Percentiles rank a stretch among this genome's conserved stretches.
phyloP scores from a whole-genome alignment of 2,113 vertebrate genomes.

The Stigmatopora nigra region DNA sequence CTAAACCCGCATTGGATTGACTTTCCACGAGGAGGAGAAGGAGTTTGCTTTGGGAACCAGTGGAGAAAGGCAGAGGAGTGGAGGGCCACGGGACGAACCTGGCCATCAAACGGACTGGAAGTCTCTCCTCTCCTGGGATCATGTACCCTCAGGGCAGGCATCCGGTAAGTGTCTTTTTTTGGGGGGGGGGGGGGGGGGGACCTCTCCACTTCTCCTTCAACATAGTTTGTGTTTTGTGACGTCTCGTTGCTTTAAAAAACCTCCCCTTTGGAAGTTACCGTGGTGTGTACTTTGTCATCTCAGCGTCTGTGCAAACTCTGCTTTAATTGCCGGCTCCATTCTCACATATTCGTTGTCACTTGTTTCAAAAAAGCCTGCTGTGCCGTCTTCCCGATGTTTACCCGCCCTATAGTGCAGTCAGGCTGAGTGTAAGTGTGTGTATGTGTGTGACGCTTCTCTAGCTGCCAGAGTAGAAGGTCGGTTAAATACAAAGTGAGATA shows the following conservation, averaged over 20 bases:
- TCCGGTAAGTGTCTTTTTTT: constrained; percentile 64
- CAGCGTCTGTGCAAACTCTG: constrained; percentile 25
- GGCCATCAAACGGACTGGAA: constrained; percentile 67
- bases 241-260: neutral
- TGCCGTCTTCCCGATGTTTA: constrained; percentile 15
- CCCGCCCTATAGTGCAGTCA: constrained; percentile 27
- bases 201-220: neutral
- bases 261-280: neutral
- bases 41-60: constrained; percentile 42
- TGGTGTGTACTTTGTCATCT: constrained; percentile 10
- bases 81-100: constrained; percentile 66
- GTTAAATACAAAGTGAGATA: constrained; percentile 22
- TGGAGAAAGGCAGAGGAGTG: constrained; percentile 64
- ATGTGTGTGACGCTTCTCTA: constrained; percentile 14
- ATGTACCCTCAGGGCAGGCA: constrained; percentile 78
- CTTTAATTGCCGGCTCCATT: neutral
- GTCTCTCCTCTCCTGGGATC: constrained; percentile 69
- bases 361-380: constrained; percentile 2
- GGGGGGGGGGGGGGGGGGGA: no score
- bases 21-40: constrained; percentile 29
- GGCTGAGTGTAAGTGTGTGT: neutral
- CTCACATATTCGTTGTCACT: neutral
- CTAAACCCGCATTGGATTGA: constrained; percentile 32
- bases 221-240: neutral
- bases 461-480: constrained; percentile 26